Evolutionary conservation across 2,888 invertebrate genomes (phyloP).

Genomic region (Pterostichus madidus): DNA sequence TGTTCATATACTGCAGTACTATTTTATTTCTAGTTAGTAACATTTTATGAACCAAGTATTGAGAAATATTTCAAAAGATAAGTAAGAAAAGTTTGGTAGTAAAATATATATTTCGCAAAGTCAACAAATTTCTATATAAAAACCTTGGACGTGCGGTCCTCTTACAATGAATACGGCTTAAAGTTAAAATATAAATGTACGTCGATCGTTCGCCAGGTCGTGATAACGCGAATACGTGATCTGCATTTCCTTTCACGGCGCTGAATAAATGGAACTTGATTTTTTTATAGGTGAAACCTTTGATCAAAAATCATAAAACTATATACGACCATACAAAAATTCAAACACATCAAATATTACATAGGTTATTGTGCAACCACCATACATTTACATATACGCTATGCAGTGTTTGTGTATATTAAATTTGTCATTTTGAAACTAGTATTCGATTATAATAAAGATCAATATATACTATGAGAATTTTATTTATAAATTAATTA

Average conservation of each 20-base stretch:
- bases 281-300: conserved; percentile 26
- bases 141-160: conserved; percentile 24
- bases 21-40: too few species aligned
- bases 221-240: conserved; percentile 39
- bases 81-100: conserved; percentile 31
- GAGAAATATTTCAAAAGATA: conserved; percentile 15
- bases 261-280: conserved; percentile 23
- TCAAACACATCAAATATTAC: too few species aligned
- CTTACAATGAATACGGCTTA: conserved; percentile 39
- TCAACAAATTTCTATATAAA: conserved; percentile 51
- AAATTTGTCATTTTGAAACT: too few species aligned
- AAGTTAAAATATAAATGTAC: conserved; percentile 52
- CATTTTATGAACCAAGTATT: too few species aligned
- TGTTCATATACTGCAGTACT: too few species aligned
- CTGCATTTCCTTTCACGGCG: conserved; percentile 23
- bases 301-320: conserved; percentile 42
- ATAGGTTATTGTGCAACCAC: too few species aligned
- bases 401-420: too few species aligned
- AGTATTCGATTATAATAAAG: too few species aligned
- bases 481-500: conserved; percentile 12
- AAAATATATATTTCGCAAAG: conserved; percentile 49
- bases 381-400: too few species aligned
- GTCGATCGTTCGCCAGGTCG: conserved; percentile 30
- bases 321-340: not conserved
- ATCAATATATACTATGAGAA: too few species aligned